phyloP scores from a whole-genome alignment of 2,113 vertebrate species.

The Arizona elegans region DNA sequence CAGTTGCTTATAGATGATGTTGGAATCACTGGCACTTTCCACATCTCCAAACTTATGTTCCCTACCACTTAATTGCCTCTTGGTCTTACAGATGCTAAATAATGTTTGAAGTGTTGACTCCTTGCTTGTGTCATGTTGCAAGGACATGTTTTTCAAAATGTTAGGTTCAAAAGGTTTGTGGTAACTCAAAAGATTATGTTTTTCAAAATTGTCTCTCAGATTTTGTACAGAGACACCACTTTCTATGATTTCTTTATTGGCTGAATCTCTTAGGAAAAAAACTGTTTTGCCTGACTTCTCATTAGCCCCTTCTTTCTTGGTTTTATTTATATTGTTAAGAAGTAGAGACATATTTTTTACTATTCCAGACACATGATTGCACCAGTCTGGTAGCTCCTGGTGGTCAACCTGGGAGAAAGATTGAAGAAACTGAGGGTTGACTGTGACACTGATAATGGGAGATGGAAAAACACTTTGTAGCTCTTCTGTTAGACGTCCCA shows the following conservation, averaged over 20 bases:
- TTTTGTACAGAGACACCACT: conserved; percentile 87
- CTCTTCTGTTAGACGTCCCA: conserved; percentile 80
- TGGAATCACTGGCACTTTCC: conserved; percentile 71
- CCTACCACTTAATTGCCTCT: neutral
- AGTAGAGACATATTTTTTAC: conserved; percentile 87
- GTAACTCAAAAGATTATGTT: conserved; percentile 5
- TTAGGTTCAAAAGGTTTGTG: accelerated
- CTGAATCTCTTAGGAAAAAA: conserved; percentile 64
- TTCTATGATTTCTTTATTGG: conserved; percentile 83
- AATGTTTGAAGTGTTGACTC: conserved; percentile 6
- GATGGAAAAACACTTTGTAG: conserved; percentile 84
- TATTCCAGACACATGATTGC: conserved; percentile 80
- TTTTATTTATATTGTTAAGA: conserved; percentile 72
- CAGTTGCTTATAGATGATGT: conserved; percentile 73
- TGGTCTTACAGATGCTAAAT: neutral
- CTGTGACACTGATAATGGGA: conserved; percentile 83
- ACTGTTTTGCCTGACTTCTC: conserved; percentile 34
- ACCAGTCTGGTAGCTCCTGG: conserved; percentile 83
- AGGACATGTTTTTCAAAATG: neutral
- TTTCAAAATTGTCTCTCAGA: conserved; percentile 86
- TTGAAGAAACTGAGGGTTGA: conserved; percentile 80
- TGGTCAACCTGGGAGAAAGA: conserved; percentile 49
- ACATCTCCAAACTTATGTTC: neutral
- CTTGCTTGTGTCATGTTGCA: neutral
- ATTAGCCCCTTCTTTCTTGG: conserved; percentile 43